A percentile compares a stretch with the other conserved stretches of the same genome.
Evolutionary conservation across 2,888 invertebrate species (phyloP).

Genomic region (Hesperia comma): DNA sequence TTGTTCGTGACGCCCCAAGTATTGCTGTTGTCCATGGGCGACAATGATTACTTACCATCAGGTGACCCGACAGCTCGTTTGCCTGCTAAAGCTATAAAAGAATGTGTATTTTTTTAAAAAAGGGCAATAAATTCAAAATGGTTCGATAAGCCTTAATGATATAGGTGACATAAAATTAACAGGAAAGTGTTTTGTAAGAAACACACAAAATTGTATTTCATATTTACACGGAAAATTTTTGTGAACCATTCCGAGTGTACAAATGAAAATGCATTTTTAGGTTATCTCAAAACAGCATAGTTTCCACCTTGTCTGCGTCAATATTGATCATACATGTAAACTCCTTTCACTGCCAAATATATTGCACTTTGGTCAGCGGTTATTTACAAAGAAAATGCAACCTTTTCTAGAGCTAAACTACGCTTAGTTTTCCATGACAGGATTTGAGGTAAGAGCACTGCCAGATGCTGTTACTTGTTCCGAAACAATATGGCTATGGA

Average conservation of each 20-base stretch:
- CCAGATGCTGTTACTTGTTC: conserved; percentile 35
- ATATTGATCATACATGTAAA: conserved; percentile 37
- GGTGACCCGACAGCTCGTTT: no score
- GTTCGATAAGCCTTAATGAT: no score
- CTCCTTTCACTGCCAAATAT: conserved; percentile 34
- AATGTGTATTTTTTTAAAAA: no score
- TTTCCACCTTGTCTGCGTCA: conserved; percentile 26
- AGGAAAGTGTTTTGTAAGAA: no score
- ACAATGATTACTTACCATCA: no score
- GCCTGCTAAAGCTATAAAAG: no score
- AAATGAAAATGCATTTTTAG: neutral
- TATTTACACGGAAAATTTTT: neutral
- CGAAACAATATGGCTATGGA: conserved; percentile 32
- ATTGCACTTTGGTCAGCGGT: conserved; percentile 29
- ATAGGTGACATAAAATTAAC: no score
- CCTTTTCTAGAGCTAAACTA: neutral
- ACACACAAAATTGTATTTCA: no score
- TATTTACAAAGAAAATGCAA: conserved; percentile 3
- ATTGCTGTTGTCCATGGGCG: no score
- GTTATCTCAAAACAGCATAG: conserved; percentile 4
- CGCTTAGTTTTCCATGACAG: conserved; percentile 4
- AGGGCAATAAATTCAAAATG: no score
- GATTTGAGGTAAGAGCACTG: conserved; percentile 18
- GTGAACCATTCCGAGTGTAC: neutral
- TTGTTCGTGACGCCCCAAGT: no score